These are phyloP conservation scores for Lacerta agilis DNA, from an alignment of 2,797 vertebrate species.

Conservation along the genomic window DNA sequence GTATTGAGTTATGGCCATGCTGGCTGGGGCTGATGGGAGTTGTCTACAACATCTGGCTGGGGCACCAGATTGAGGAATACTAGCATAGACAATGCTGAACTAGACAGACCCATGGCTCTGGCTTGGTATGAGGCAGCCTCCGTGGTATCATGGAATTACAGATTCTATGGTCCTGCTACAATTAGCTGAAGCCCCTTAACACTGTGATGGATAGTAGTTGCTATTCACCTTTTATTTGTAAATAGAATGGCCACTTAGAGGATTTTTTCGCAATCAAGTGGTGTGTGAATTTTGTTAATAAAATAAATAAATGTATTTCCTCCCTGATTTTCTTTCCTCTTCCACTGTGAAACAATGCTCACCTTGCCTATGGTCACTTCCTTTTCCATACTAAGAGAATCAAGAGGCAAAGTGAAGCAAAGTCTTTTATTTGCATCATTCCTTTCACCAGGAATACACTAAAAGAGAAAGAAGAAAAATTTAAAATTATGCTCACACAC, in stretches of 20 bases:
- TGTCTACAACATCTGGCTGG: too few species aligned
- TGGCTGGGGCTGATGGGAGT: too few species aligned
- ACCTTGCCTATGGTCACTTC: constrained; percentile 70
- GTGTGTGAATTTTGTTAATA: too few species aligned
- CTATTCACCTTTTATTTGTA: background rate
- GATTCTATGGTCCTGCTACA: background rate
- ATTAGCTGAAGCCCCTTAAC: background rate
- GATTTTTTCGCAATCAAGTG: too few species aligned
- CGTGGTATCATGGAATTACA: too few species aligned
- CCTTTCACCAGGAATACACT: constrained; percentile 39
- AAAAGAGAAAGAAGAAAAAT: constrained; percentile 49
- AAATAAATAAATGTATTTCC: background rate
- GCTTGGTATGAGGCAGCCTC: too few species aligned
- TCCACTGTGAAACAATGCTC: constrained; percentile 15
- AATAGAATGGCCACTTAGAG: too few species aligned
- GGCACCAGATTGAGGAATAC: too few species aligned
- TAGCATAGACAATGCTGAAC: too few species aligned
- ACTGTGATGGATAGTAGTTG: background rate
- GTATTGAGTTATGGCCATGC: too few species aligned
- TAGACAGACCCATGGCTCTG: too few species aligned
- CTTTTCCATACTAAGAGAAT: constrained; percentile 59
- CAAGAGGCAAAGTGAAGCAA: constrained; percentile 69
- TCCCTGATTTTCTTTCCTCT: background rate
- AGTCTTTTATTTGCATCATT: constrained; percentile 5
- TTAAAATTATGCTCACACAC: constrained; percentile 23